Evolutionary conservation across 2,888 invertebrate genomes (phyloP).

Genomic region (Zygaena filipendulae): DNA sequence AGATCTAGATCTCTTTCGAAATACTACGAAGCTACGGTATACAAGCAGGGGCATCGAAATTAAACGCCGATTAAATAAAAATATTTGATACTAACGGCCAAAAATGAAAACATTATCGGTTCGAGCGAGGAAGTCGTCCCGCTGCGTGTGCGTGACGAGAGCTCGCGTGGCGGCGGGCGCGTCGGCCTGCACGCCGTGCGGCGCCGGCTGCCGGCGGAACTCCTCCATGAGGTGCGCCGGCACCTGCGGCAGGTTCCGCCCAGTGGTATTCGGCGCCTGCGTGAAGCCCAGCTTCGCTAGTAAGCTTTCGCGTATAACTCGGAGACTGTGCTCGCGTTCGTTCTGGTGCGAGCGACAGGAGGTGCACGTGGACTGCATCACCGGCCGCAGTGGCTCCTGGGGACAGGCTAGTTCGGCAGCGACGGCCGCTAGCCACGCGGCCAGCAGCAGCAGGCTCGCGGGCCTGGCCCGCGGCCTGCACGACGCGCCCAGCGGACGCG

Average conservation of each 20-base stretch:
- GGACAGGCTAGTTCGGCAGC: conserved; percentile 51
- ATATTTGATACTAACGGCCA: conserved; percentile 74
- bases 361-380: conserved; percentile 50
- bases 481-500: conserved; percentile 67
- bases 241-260: conserved; percentile 65
- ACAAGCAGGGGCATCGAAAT: too few relatives aligned
- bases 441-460: conserved; percentile 67
- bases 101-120: conserved; percentile 76
- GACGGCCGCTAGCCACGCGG: conserved; percentile 58
- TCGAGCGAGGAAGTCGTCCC: conserved; percentile 74
- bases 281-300: conserved; percentile 71
- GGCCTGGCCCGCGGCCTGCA: conserved; percentile 68
- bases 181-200: conserved; percentile 71
- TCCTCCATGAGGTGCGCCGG: conserved; percentile 66
- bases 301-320: conserved; percentile 73
- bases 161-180: conserved; percentile 59
- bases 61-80: too few relatives aligned
- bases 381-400: conserved; percentile 31
- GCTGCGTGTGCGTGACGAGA: conserved; percentile 68
- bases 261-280: conserved; percentile 73
- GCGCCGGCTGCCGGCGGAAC: conserved; percentile 60
- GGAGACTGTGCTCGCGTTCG: conserved; percentile 69
- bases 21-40: too few relatives aligned
- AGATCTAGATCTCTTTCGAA: too few relatives aligned
- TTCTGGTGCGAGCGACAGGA: conserved; percentile 67